phyloP scores from a whole-genome alignment of 2,113 vertebrate genomes.

The Theropithecus gelada region DNA sequence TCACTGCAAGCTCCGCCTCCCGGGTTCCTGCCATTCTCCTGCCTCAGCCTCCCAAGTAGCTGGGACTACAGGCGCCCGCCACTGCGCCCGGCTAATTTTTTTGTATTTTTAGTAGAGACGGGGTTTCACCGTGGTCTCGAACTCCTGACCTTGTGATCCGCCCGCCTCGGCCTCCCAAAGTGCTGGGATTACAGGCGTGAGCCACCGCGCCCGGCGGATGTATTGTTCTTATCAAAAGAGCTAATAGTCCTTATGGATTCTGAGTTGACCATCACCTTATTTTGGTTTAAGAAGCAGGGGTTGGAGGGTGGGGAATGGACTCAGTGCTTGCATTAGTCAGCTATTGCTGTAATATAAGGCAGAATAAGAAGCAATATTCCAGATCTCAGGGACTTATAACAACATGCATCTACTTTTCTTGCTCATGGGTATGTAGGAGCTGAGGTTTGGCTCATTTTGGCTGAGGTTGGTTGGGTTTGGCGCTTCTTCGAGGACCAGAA shows the following conservation, averaged over 20 bases:
- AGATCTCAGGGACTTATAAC: background rate
- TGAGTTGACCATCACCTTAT: background rate
- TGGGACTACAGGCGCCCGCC: too few relatives aligned
- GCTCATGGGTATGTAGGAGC: background rate
- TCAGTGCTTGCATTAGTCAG: background rate
- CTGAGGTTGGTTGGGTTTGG: background rate
- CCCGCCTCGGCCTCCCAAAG: too few relatives aligned
- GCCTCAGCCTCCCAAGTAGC: too few relatives aligned
- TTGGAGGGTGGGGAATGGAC: background rate
- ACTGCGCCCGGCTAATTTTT: too few relatives aligned
- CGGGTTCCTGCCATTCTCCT: too few relatives aligned
- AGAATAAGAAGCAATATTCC: background rate
- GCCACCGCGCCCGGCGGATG: too few relatives aligned
- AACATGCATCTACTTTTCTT: background rate
- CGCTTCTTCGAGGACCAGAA: background rate
- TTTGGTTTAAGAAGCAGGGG: background rate
- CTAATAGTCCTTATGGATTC: background rate
- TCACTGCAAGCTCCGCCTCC: too few relatives aligned
- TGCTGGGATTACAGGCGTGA: too few relatives aligned
- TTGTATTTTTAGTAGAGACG: too few relatives aligned
- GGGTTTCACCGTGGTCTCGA: too few relatives aligned
- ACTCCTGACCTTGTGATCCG: too few relatives aligned
- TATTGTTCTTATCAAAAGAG: background rate
- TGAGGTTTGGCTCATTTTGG: background rate
- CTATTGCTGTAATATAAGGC: background rate